Conservation (phyloP, 2,888 invertebrate species). For the Cantharis nigra region DNA sequence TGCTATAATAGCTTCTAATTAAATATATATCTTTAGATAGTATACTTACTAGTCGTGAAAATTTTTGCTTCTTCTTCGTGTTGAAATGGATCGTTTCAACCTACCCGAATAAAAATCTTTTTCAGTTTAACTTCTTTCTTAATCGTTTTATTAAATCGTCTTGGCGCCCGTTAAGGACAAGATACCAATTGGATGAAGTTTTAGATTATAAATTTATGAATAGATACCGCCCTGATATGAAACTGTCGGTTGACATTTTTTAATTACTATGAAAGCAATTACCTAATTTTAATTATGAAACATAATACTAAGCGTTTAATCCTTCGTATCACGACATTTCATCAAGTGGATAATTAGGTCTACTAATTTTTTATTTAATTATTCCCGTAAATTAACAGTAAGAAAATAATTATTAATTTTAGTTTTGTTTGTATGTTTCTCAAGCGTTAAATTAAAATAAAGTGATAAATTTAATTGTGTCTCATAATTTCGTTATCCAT, state of each 20-base stretch:
- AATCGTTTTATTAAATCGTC: too few species aligned
- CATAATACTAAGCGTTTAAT: background rate
- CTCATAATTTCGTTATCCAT: background rate
- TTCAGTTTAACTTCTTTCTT: too few species aligned
- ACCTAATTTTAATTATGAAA: background rate
- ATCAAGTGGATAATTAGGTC: background rate
- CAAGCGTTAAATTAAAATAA: background rate
- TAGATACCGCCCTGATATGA: background rate
- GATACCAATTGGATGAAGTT: too few species aligned
- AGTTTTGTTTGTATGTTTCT: background rate
- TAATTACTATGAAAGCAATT: background rate
- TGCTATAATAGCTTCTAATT: too few species aligned
- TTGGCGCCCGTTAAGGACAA: too few species aligned
- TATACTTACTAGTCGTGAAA: too few species aligned
- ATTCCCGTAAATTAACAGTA: background rate
- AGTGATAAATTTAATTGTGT: slow-evolving; percentile 1
- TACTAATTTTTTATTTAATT: background rate
- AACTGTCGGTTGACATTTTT: background rate
- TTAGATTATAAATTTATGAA: too few species aligned
- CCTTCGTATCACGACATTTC: background rate
- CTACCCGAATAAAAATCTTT: too few species aligned
- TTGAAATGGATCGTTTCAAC: too few species aligned
- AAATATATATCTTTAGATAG: too few species aligned
- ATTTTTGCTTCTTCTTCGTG: too few species aligned
- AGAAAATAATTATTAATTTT: background rate